Conservation (phyloP, 2,888 invertebrate species). For the Xestia xanthographa region DNA sequence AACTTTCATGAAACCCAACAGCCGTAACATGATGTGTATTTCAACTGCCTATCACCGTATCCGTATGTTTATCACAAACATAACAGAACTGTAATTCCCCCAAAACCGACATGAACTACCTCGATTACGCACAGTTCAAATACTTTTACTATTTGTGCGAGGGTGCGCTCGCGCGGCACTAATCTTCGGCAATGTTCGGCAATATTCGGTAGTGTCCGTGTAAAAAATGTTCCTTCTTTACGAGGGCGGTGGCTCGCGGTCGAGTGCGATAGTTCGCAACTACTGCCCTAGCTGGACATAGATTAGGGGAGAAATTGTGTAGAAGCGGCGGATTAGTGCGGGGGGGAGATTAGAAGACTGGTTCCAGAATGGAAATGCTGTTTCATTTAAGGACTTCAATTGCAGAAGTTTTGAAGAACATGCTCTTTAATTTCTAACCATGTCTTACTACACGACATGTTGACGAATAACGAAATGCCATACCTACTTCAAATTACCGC, state of each 20-base stretch:
- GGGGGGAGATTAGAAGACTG: neutral
- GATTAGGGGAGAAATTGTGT: slow-evolving; percentile 45
- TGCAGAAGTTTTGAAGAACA: neutral
- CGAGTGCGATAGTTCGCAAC: slow-evolving; percentile 69
- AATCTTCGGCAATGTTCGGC: slow-evolving; percentile 65
- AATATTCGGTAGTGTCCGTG: slow-evolving; percentile 64
- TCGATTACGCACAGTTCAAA: slow-evolving; percentile 65
- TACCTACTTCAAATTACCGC: too few species aligned
- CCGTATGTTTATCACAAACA: slow-evolving; percentile 44
- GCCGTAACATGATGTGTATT: slow-evolving; percentile 26
- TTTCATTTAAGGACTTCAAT: neutral
- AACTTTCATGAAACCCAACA: slow-evolving; percentile 30
- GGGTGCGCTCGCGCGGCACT: slow-evolving; percentile 65
- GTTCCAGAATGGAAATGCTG: neutral
- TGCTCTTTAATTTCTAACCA: neutral
- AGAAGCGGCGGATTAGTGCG: slow-evolving; percentile 44
- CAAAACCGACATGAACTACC: slow-evolving; percentile 48
- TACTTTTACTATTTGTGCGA: slow-evolving; percentile 65
- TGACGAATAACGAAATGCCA: too few species aligned
- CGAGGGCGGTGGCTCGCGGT: slow-evolving; percentile 65
- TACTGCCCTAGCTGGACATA: slow-evolving; percentile 61
- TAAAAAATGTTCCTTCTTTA: slow-evolving; percentile 68
- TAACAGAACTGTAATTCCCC: slow-evolving; percentile 59
- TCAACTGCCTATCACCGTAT: slow-evolving; percentile 51
- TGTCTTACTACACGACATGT: too few species aligned